Evolutionary conservation across 2,797 vertebrate genomes (phyloP), one percentile per base, ranked within the genome.

Genomic region (Choloepus didactylus): DNA sequence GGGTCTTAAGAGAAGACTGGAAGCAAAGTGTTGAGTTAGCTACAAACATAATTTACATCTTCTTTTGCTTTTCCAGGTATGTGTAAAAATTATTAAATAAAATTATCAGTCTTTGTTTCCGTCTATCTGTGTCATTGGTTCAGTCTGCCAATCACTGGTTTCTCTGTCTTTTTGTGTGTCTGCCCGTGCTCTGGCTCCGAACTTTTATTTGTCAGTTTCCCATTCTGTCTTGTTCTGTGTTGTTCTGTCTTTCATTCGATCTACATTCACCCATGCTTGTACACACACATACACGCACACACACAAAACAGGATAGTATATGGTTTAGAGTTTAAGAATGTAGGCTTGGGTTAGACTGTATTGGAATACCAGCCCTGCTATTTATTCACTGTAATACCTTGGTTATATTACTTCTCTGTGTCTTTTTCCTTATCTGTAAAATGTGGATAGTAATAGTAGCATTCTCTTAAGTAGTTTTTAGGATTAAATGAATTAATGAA

Each of bases 11-110:
- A 97, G 99, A 99, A 97, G 99, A 99, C 97, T 99, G 99, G 99
- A 99, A 99, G 97, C 99, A 99, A 97, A 99, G 99, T 1, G 99
- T 99, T 31, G 99, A 99, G 96, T 98, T 99, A 97, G 99, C 99
- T 95, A 99, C 99, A 80, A 99, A 99, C 96, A 99, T 99, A 95
- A 98, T 99, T 98, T 99, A 99, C 87, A 98, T 99, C 97, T 99
- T 99, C 97, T 99, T 99, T 98, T 99, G 99, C 97, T 99, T 99
- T 98, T 99, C 99, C 76, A 99, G 99, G 99, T 99, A 98, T 97
- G 98, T 95, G 4, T 54, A 94, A 87, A 91, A 96, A 81, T 96
- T 51, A 66, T 3, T 44, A 27, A 87, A 64, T 62, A 46, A 60
- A 77, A 84, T 21, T 18, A 35, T 12, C 41, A 5, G 10, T 35